Evolutionary conservation across 2,113 vertebrate genomes (phyloP), one percentile per base, ranked within the genome.

Genomic region (Myrmophylax atrothorax): DNA sequence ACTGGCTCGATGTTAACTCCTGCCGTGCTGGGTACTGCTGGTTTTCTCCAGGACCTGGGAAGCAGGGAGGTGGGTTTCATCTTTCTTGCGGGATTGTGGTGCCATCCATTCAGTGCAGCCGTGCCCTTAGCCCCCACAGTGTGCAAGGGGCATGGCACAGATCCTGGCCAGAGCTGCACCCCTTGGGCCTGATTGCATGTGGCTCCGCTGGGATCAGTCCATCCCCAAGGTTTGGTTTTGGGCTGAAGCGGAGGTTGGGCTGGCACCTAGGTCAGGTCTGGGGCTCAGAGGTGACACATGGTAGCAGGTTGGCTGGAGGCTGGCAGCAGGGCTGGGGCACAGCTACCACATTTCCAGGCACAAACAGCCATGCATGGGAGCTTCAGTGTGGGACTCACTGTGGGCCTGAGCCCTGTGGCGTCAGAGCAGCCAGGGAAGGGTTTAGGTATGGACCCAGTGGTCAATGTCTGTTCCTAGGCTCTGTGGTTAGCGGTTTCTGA

Each of bases 1-100:
- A 87, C 69, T 3, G 20, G 55, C 84, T 87, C 84, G 40, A 9
- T 60, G 72, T 96, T 96, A 96, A 96, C 95, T 66, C 96, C 64
- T 90, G 47, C 75, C 17, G 26, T 90, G 84, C 96, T 87, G 87
- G 33, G 4, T 55, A 13, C 42, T 62, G 29, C 42, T 91, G 73
- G 6, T 31, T 72, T 95, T 58, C 46, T 87, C 16, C 20, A 19
- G 44, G 70, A 49, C 4, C 11, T 58, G 74, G 49, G 22, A 70
- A 81, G n/a, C 47, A 31, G 31, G 5, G 28, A 49, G 7, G 3
- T 26, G 14, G 25, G 7, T 46, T 81, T 81, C 1, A 8, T 59
- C 33, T 75, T 38, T 79, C 40, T 35, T 38, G 22, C 42, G 28
- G 38, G 6, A 28, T 1, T 0, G 0, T 5, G 35, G 17, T 89